Evolutionary conservation across 1,140 invertebrate species (phyloP).

Genomic region (Colletes gigas): DNA sequence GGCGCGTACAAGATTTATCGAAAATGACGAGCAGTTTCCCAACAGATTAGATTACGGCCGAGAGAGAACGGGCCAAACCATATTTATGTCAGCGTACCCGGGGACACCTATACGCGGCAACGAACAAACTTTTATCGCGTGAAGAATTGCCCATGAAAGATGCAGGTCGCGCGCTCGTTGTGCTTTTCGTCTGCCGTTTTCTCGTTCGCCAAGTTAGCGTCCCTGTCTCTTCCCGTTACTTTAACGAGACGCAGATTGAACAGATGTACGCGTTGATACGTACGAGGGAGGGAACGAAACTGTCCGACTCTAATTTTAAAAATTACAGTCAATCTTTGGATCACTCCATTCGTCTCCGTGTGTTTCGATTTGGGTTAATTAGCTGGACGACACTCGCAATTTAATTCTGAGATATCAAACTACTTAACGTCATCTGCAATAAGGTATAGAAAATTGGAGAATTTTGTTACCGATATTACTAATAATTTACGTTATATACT

Average conservation of each 20-base stretch:
- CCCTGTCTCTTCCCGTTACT: background rate
- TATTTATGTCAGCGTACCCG: slow-evolving; percentile 7
- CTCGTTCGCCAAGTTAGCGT: background rate
- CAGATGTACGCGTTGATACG: background rate
- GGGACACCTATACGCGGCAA: background rate
- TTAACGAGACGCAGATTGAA: background rate
- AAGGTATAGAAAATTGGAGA: no score
- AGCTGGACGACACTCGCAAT: no score
- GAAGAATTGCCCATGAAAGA: slow-evolving; percentile 26
- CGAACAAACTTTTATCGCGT: slow-evolving; percentile 7
- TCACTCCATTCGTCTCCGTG: no score
- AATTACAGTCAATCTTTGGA: no score
- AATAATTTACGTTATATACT: no score
- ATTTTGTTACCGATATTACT: no score
- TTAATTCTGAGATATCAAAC: no score
- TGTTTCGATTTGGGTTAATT: no score
- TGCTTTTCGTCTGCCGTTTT: background rate
- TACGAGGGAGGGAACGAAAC: no score
- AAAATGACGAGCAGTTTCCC: slow-evolving; percentile 24
- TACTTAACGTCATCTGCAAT: no score
- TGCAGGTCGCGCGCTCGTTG: background rate
- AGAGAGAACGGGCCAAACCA: background rate
- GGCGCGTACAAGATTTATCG: slow-evolving; percentile 9
- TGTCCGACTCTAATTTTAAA: no score
- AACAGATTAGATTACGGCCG: slow-evolving; percentile 24